Evolutionary conservation across 2,888 invertebrate species (phyloP), one percentile per base, ranked within the genome.

Genomic region (Invenusta paracnida): DNA sequence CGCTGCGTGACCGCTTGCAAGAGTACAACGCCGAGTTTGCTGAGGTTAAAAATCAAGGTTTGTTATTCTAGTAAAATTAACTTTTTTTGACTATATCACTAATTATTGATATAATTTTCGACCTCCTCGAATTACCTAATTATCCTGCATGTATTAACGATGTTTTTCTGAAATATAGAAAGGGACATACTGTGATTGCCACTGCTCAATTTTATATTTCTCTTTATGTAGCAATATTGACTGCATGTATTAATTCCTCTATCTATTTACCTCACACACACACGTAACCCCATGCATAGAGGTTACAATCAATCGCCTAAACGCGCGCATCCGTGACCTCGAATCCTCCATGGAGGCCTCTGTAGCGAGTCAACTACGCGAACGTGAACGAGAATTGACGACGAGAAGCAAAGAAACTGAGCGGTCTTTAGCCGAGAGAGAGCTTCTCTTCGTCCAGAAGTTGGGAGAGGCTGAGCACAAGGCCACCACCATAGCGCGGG

Each of bases 21-120:
- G 92, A 93, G 86, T 92, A 92, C 89, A 92, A 92, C 89, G 90
- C 91, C 87, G 93, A 93, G 89, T 92, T 93, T 88, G 92, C 92
- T 84, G 92, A 92, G 88, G 92, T 92, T 23, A 84, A 84, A 27
- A 84, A 84, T 84, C 84, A 84, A 84, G 84, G 84, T 79, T 29
- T n/a, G n/a, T n/a, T 5, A n/a, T 2, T 79, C 25, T 28, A 79
- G 25, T 27, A 11, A 27, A 79, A 27, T 28, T 79, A 23, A 79
- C 23, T 13, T 25, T 28, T 79, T 23, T 28, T 79, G 2, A 11
- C 79, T 28, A 79, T 79, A 11, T 23, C n/a, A 5, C 11, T 11
- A 48, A 48, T 48, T 48, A 48, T 11, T 48, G 5, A 48, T 11
- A 48, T 11, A 11, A 17, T 48, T 48, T 11, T 17, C 17, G 17